Evolutionary conservation across 1,140 invertebrate species (phyloP).

Genomic region (Maniola jurtina): DNA sequence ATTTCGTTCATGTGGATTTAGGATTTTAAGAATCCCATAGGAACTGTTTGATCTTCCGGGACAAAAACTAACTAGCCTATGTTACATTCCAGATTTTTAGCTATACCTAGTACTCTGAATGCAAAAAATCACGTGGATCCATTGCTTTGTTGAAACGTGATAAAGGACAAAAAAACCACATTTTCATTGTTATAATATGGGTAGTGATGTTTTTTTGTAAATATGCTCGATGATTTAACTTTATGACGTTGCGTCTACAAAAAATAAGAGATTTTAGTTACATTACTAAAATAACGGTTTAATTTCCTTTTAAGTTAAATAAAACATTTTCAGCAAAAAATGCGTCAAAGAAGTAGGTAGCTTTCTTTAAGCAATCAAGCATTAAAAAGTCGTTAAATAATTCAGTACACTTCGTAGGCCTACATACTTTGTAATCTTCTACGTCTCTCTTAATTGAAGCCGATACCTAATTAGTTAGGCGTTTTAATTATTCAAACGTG

Average conservation of each 20-base stretch:
- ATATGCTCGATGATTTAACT: too few species aligned
- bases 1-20: too few species aligned
- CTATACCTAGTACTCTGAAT: too few species aligned
- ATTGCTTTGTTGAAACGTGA: too few species aligned
- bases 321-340: not conserved
- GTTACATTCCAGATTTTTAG: too few species aligned
- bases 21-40: too few species aligned
- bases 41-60: too few species aligned
- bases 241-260: not conserved
- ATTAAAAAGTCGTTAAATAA: slow-evolving; percentile 30
- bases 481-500: slow-evolving; percentile 7
- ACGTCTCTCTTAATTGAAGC: slow-evolving; percentile 31
- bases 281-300: not conserved
- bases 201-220: too few species aligned
- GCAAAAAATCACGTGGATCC: too few species aligned
- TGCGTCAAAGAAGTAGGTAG: not conserved
- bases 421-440: slow-evolving; percentile 19
- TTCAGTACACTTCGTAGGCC: slow-evolving; percentile 30
- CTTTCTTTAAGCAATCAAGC: not conserved
- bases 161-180: too few species aligned
- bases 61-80: too few species aligned
- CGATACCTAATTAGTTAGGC: slow-evolving; percentile 27
- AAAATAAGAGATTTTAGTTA: not conserved
- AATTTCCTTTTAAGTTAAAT: not conserved
- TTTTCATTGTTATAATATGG: too few species aligned